Evolutionary conservation across 2,113 vertebrate genomes (phyloP).

Genomic region (Megalops atlanticus): DNA sequence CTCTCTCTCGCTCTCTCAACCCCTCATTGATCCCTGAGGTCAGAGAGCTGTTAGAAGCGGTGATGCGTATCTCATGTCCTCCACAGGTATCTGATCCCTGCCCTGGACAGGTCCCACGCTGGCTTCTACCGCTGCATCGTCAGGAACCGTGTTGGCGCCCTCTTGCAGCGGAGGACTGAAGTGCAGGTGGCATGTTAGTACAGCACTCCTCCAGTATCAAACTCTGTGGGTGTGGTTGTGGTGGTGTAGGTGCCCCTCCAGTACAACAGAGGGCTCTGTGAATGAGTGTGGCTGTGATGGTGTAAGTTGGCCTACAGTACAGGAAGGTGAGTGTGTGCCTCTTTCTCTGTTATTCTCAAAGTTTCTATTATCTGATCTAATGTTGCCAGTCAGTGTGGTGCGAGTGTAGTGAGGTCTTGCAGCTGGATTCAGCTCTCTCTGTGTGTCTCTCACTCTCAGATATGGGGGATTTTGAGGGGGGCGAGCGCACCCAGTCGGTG

Average conservation of each 20-base stretch:
- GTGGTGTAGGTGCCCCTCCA: background rate
- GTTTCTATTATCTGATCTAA: background rate
- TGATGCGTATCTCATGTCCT: background rate
- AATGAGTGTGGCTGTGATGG: background rate
- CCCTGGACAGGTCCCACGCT: slow-evolving; percentile 88
- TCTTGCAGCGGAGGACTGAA: slow-evolving; percentile 93
- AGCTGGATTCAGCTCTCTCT: background rate
- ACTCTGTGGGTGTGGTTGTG: slow-evolving; percentile 11
- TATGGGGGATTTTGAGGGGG: slow-evolving; percentile 92
- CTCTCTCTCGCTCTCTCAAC: slow-evolving; percentile 15
- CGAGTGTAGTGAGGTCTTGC: background rate
- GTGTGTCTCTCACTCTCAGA: slow-evolving; percentile 64
- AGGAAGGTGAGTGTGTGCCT: background rate
- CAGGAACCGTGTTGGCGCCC: slow-evolving; percentile 91
- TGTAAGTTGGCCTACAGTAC: background rate
- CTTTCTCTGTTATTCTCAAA: background rate
- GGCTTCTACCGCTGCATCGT: slow-evolving; percentile 98
- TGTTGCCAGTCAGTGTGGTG: background rate
- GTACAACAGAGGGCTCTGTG: background rate
- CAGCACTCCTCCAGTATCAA: slow-evolving; percentile 22
- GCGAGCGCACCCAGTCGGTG: slow-evolving; percentile 79
- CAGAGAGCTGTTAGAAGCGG: slow-evolving; percentile 41
- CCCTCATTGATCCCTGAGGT: slow-evolving; percentile 41
- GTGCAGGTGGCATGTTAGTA: slow-evolving; percentile 98
- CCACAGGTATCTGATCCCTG: slow-evolving; percentile 90